These are phyloP conservation scores for Carassius carassius DNA, from an alignment of 2,113 vertebrate species.

Conservation along the genomic window DNA sequence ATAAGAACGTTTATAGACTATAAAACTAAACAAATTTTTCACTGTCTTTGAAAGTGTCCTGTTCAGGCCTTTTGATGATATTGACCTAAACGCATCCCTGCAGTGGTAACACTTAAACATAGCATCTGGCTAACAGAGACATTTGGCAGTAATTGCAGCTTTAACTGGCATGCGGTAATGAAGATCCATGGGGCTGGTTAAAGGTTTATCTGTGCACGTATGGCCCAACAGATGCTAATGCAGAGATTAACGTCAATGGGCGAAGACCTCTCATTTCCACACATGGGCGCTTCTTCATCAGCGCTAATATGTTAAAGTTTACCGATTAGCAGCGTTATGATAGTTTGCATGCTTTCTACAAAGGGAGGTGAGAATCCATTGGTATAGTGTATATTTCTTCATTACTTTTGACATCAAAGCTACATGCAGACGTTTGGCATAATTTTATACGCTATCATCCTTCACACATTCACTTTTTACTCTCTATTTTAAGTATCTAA, in stretches of 20 bases:
- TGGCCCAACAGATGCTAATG: slow-evolving; percentile 76
- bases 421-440: not conserved
- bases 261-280: slow-evolving; percentile 58
- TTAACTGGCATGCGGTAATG: slow-evolving; percentile 72
- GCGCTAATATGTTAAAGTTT: slow-evolving; percentile 48
- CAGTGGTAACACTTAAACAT: slow-evolving; percentile 59
- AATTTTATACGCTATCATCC: not conserved
- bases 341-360: not conserved
- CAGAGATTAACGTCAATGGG: slow-evolving; percentile 61
- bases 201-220: slow-evolving; percentile 70
- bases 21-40: not conserved
- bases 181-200: slow-evolving; percentile 72
- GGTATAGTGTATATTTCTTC: slow-evolving; percentile 11
- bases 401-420: slow-evolving; percentile 25
- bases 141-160: slow-evolving; percentile 67
- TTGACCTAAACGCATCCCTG: slow-evolving; percentile 39
- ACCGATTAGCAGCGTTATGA: not conserved
- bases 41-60: not conserved
- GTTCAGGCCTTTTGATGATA: slow-evolving; percentile 3
- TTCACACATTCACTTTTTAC: not conserved
- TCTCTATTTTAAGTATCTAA: not conserved
- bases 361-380: not conserved
- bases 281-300: slow-evolving; percentile 65
- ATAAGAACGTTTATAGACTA: not conserved
- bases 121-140: slow-evolving; percentile 69